Base-by-base conservation (phyloP, 2,113 vertebrate species). In the Amblyopsis rosae region DNA sequence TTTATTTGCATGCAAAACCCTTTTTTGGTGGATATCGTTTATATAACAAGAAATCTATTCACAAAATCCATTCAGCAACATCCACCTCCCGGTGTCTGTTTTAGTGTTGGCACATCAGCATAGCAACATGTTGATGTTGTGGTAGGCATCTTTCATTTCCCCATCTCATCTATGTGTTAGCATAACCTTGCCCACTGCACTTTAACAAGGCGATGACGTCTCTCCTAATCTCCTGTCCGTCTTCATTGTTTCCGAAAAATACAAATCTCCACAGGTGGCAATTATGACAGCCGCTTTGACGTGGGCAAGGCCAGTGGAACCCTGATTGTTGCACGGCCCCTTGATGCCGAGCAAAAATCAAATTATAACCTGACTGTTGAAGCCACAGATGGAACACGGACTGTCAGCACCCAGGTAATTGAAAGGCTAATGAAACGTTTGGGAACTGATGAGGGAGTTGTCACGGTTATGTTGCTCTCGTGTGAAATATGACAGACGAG, bases 291-390 rank as follows among this genome's bases (percentile, higher is more conserved):
- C 90, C 94, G 94, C 69, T 98, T 99, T 84, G 96, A 99, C 87
- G 96, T 99, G 88, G 96, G 96, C 87, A 98, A 96, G 87, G 94
- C 96, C 86, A 96, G 95, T 3, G 97, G 97, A 72, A 98, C 96
- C 61, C 82, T 99, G 87, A 95, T 98, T 82, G 91, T 99, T 1
- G 96, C 97, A 15, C 94, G 92, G 86, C 94, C 94, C 70, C 95
- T 99, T 76, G 95, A 99, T 89, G 92, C 96, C 45, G 98, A 99
- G 86, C 94, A 96, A 84, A 98, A 95, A 87, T 97, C 96, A 84
- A 94, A 92, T 94, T 99, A 99, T 85, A 99, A 98, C 92, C 90
- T 99, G 91, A 99, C 98, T 32, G 94, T 99, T 49, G 95, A 98
- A 80, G 98, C 96, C 81, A 98, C 97, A 56, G 97, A 99, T 83